Evolutionary conservation across 2,113 vertebrate species (phyloP).

Genomic region (Polyodon spathula): DNA sequence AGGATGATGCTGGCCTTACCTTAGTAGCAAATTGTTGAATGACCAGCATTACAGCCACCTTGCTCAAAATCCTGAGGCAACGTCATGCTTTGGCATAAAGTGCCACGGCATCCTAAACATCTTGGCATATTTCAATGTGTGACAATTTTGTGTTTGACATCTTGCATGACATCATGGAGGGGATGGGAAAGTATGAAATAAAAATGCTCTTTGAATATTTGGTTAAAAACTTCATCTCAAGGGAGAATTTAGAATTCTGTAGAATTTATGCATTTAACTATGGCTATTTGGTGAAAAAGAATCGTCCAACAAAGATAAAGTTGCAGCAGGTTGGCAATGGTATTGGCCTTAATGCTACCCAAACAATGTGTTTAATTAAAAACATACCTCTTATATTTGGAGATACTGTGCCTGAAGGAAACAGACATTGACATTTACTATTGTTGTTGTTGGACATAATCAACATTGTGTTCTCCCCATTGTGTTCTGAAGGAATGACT

Average conservation of each 20-base stretch:
- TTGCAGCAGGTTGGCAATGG: neutral
- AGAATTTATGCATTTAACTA: neutral
- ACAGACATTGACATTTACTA: neutral
- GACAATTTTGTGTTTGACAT: neutral
- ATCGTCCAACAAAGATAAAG: neutral
- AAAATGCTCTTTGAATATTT: slow-evolving; percentile 2
- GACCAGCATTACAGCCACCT: no score
- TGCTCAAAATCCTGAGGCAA: no score
- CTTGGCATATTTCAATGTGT: no score
- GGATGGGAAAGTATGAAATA: neutral
- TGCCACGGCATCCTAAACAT: no score
- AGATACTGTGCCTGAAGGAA: neutral
- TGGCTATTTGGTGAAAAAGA: neutral
- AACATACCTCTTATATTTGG: slow-evolving; percentile 1
- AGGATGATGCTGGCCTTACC: no score
- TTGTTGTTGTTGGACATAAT: neutral
- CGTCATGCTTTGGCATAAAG: no score
- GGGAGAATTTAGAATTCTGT: neutral
- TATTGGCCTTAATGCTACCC: neutral
- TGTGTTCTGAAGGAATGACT: neutral
- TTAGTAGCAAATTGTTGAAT: no score
- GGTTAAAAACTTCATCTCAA: neutral
- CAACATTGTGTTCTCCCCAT: neutral
- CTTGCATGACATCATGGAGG: neutral
- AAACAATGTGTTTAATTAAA: neutral